Base-by-base conservation (phyloP, 2,113 vertebrate species). In the Notechis scutatus region DNA sequence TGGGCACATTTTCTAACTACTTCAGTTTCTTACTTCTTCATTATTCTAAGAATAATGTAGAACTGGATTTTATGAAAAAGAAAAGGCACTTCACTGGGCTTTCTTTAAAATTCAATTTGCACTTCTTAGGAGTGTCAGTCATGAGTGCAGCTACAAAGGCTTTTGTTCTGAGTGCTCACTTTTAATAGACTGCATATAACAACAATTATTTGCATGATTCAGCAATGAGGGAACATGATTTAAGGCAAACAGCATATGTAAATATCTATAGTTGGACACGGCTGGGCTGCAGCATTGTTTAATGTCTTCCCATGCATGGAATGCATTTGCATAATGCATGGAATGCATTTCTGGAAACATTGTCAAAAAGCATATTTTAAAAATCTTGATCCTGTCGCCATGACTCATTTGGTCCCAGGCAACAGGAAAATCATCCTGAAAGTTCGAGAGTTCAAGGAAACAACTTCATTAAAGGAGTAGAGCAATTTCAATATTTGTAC, bases 381-480 rank as follows among this genome's bases (percentile, higher is more conserved):
- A 74, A 94, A 88, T 61, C n/a, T 34, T 61, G 57, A 24, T 55
- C 0, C 91, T 0, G 0, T n/a, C 5, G 92, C 34, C 1, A 0
- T 4, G 91, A 69, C 50, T 50, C 88, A 85, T 94, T 90, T 54
- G 39, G n/a, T 88, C 92, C 87, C 56, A 89, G 88, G 20, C 11
- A 89, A 11, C 15, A 88, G 92, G 52, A 87, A 47, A 0, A 0
- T 90, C 23, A 64, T 93, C 52, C 4, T 87, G 47, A 34, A 95
- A 95, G 95, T 95, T 95, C 10, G 52, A 55, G 81, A 93, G 2
- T 34, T 39, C 54, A 81, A 88, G 45, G 90, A 56, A 54, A 81
- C 56, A 93, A 61, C 57, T 93, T 92, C 57, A 93, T 92, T 29
- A 87, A 89, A 92, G 21, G 26, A 81, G 2, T 87, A 3, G 57